Percentiles rank a stretch among this genome's conserved stretches.
Evolutionary conservation across 2,113 vertebrate species (phyloP).

Genomic region (Alosa alosa): DNA sequence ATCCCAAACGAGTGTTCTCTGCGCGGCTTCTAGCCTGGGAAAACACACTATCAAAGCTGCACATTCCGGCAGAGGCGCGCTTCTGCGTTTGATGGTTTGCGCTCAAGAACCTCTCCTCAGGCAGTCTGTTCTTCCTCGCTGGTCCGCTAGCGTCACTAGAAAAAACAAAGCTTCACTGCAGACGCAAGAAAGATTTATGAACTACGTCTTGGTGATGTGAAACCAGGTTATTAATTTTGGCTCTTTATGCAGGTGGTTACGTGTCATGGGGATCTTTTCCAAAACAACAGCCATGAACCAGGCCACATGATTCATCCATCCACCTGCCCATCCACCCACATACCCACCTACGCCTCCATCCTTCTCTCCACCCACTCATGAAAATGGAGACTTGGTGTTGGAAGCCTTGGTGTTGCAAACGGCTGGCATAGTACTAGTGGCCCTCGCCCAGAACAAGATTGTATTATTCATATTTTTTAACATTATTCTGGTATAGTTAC

Average conservation of each 20-base stretch:
- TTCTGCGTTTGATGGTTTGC: not conserved
- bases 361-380: not conserved
- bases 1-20: not conserved
- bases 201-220: not conserved
- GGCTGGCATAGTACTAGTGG: not conserved
- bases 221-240: not conserved
- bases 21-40: not conserved
- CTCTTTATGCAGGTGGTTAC: not conserved
- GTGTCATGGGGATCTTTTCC: not conserved
- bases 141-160: not conserved
- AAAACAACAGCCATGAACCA: not conserved
- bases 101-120: not conserved
- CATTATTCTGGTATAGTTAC: not conserved
- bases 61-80: not conserved
- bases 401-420: not conserved
- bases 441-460: not conserved
- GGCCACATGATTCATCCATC: not conserved
- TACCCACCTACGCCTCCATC: not conserved
- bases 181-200: not conserved
- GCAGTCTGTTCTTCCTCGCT: not conserved
- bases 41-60: conserved; percentile 13
- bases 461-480: not conserved
- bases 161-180: not conserved
- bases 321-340: not conserved
- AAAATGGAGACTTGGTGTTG: not conserved